Evolutionary conservation across 2,888 invertebrate species (phyloP).

Genomic region (Orthosia gracilis): DNA sequence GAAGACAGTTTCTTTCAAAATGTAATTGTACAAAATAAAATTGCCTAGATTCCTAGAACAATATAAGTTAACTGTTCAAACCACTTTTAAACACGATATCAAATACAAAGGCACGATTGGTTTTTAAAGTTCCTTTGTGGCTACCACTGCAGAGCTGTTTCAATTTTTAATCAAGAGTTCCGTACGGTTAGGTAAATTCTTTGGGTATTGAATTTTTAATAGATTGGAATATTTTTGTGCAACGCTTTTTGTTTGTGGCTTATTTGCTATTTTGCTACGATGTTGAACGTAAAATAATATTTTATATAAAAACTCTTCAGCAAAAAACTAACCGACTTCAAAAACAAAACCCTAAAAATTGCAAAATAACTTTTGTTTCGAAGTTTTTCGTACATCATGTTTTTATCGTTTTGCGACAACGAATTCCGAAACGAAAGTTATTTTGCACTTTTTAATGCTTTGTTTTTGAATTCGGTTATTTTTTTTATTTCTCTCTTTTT

Average conservation of each 20-base stretch:
- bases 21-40: conserved; percentile 7
- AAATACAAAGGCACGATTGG: conserved; percentile 28
- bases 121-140: conserved; percentile 31
- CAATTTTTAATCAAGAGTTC: conserved; percentile 35
- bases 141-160: conserved; percentile 11
- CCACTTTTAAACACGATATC: conserved; percentile 15
- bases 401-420: no score
- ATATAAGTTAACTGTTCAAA: conserved; percentile 4
- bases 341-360: no score
- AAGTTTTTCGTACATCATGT: no score
- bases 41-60: conserved; percentile 5
- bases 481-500: no score
- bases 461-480: no score
- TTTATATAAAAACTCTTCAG: no score
- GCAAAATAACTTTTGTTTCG: no score
- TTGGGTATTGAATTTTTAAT: neutral
- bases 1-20: neutral
- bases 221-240: neutral
- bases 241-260: neutral
- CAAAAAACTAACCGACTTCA: no score
- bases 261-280: no score
- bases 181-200: conserved; percentile 2
- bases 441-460: no score
- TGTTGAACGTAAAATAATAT: neutral
- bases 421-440: no score